Percentiles rank a stretch among this genome's conserved stretches.
Evolutionary conservation across 2,888 invertebrate genomes (phyloP).

Genomic region (Xestia ashworthii): DNA sequence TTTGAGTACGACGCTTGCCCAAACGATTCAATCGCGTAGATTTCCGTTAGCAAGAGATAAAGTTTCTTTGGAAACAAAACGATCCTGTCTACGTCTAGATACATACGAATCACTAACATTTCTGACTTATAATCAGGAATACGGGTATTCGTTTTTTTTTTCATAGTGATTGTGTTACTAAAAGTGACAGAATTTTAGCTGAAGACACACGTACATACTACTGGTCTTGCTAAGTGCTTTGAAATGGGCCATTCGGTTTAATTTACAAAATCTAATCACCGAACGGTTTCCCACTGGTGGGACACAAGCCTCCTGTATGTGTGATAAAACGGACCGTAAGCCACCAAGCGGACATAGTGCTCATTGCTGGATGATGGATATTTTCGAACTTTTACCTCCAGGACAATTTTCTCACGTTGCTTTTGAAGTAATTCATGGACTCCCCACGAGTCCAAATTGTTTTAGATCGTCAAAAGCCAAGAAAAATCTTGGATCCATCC

Average conservation of each 20-base stretch:
- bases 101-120: slow-evolving; percentile 34
- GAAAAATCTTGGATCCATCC: background rate
- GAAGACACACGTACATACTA: background rate
- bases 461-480: background rate
- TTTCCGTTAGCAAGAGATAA: slow-evolving; percentile 41
- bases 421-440: background rate
- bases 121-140: slow-evolving; percentile 20
- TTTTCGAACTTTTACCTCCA: background rate
- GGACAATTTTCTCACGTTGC: background rate
- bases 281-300: background rate
- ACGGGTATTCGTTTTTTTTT: slow-evolving; percentile 6
- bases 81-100: slow-evolving; percentile 40
- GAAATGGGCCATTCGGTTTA: background rate
- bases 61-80: slow-evolving; percentile 47
- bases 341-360: background rate
- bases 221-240: background rate
- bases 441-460: background rate
- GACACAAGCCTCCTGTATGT: background rate
- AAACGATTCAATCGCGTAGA: slow-evolving; percentile 44
- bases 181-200: background rate
- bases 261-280: background rate
- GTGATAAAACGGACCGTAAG: background rate
- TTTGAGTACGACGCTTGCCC: background rate
- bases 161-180: slow-evolving; percentile 13
- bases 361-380: background rate